Evolutionary conservation across 2,797 vertebrate species (phyloP).

Genomic region (Poecilia picta): DNA sequence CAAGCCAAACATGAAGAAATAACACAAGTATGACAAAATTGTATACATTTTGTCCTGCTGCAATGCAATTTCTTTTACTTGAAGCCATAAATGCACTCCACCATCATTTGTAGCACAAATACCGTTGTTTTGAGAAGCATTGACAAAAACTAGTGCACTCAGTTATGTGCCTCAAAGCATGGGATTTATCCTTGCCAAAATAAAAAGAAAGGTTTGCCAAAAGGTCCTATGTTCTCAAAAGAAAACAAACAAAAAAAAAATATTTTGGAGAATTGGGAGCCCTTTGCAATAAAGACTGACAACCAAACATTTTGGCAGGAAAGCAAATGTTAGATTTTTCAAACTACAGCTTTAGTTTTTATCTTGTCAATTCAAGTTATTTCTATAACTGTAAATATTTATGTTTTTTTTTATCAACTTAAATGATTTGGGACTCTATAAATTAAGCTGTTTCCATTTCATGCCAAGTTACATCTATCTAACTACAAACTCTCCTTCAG

Average conservation of each 20-base stretch:
- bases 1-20: neutral
- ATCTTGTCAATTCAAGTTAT: neutral
- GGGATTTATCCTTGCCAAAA: neutral
- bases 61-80: neutral
- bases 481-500: neutral
- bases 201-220: neutral
- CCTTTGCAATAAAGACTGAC: neutral
- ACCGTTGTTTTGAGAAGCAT: too few relatives aligned
- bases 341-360: neutral
- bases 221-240: too few relatives aligned
- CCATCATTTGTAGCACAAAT: neutral
- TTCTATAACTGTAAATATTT: neutral
- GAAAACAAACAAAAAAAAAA: neutral
- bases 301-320: neutral
- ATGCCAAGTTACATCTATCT: too few relatives aligned
- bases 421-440: too few relatives aligned
- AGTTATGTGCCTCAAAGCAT: too few relatives aligned
- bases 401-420: neutral
- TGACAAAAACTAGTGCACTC: too few relatives aligned
- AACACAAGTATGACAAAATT: neutral
- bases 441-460: too few relatives aligned
- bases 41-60: neutral
- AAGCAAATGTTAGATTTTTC: neutral
- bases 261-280: neutral
- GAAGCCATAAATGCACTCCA: neutral